Evolutionary conservation across 2,113 vertebrate species (phyloP), one percentile per base, ranked within the genome.

Genomic region (Tringa solitaria): DNA sequence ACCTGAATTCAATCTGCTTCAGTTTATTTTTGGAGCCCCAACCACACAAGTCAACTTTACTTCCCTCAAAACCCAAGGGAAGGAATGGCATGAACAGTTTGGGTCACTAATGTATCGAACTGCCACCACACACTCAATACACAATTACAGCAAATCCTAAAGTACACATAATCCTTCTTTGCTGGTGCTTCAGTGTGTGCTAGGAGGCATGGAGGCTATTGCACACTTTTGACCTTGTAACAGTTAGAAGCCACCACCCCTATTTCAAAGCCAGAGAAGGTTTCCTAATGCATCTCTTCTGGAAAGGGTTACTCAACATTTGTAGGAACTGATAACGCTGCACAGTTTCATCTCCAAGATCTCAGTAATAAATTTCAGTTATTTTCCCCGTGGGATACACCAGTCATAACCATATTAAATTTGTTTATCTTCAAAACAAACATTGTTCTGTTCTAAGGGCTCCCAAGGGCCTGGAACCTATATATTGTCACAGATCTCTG

Each of bases 351-450:
- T 28, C 70, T 89, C 70, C 50, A 65, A 53, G 53, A 39, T 15
- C 65, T 13, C 35, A 64, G 30, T 10, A 56, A 87, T 53, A 84
- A 82, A 79, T 89, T 76, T 37, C 82, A 91, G 35, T 33, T 41
- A 10, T 93, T 79, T 93, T 23, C 24, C 60, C 54, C 0, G 0
- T 37, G 46, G 53, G 33, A 79, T 61, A 50, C 26, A 76, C 10
- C 33, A 91, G 37, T 6, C 30, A 93, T 26, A 76, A 76, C 33
- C 20, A 41, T 41, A 57, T 82, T 61, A 69, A 45, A 84, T 78
- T 93, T 72, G 69, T 84, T 95, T 95, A 33, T 94, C 51, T 96
- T 79, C 84, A 56, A 78, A 95, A 90, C 61, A 87, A 94, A 85
- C 75, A 56, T 5, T 21, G 12, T 10, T 78, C 64, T 84, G 7